Evolutionary conservation across 2,797 vertebrate genomes (phyloP).

Genomic region (Pseudochromis fuscus): DNA sequence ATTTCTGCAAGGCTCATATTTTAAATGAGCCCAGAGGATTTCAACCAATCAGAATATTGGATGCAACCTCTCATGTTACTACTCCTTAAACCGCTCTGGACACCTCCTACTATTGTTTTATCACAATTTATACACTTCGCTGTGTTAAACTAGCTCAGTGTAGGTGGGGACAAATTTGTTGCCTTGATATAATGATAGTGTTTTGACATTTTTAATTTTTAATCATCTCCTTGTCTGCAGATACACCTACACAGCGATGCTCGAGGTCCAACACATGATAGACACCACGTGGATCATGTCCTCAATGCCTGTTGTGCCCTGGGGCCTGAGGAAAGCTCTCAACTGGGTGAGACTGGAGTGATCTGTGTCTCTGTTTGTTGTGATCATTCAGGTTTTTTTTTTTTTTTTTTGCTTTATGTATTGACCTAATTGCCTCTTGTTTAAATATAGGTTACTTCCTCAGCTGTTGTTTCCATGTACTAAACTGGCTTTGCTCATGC

Average conservation of each 20-base stretch:
- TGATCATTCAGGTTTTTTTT: too few relatives aligned
- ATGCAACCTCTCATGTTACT: too few relatives aligned
- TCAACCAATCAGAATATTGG: too few relatives aligned
- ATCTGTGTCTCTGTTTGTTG: background rate
- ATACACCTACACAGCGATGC: slow-evolving; percentile 86
- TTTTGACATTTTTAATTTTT: background rate
- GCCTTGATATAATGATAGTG: background rate
- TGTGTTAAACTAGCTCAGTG: background rate
- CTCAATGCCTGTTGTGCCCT: slow-evolving; percentile 91
- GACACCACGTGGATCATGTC: slow-evolving; percentile 97
- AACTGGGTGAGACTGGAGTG: slow-evolving; percentile 87
- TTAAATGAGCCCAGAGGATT: too few relatives aligned
- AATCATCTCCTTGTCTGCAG: slow-evolving; percentile 61
- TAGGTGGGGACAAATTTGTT: background rate
- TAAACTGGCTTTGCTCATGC: background rate
- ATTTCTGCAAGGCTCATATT: too few relatives aligned
- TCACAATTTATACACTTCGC: too few relatives aligned
- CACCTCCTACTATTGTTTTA: background rate
- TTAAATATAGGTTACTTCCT: background rate
- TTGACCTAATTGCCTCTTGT: background rate
- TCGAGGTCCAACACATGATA: slow-evolving; percentile 92
- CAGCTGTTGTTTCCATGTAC: background rate
- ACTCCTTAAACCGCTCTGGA: background rate
- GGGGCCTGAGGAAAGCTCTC: slow-evolving; percentile 93
- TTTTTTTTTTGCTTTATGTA: too few relatives aligned